Conservation (phyloP, 1,140 invertebrate genomes). For the Apis dorsata region DNA sequence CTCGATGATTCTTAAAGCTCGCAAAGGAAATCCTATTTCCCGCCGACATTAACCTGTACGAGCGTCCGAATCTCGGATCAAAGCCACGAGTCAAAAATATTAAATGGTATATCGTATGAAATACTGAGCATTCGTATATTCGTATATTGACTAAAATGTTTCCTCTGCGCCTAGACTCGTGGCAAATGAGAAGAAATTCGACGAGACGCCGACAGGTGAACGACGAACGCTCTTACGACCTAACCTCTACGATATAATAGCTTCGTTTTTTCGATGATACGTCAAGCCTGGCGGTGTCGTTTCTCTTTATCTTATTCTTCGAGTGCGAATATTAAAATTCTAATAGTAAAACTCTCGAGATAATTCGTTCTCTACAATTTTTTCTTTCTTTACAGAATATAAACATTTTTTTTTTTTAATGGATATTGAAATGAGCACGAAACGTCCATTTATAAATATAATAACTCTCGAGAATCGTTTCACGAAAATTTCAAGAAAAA, state of each 20-base stretch:
- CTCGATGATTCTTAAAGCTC: neutral
- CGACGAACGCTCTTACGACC: neutral
- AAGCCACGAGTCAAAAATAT: neutral
- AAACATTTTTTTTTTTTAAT: too few species aligned
- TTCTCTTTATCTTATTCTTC: neutral
- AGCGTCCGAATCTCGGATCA: neutral
- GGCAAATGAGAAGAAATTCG: neutral
- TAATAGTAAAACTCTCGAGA: too few species aligned
- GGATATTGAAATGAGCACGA: too few species aligned
- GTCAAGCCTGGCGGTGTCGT: neutral
- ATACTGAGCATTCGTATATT: conserved; percentile 36
- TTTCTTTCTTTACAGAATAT: too few species aligned
- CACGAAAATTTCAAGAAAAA: too few species aligned
- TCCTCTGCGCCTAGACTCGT: conserved; percentile 9
- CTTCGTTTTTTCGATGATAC: neutral
- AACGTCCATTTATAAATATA: too few species aligned
- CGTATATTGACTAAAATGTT: conserved; percentile 46
- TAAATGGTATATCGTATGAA: conserved; percentile 42
- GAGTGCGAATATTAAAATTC: neutral
- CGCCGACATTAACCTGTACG: neutral
- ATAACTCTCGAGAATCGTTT: too few species aligned
- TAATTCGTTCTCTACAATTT: too few species aligned
- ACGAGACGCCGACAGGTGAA: neutral
- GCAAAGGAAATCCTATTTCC: conserved; percentile 30
- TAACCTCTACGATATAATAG: neutral